Base-by-base conservation (phyloP, 30 jellyfish, hydroid and myxozoan genomes). In the Hydractinia echinata region DNA sequence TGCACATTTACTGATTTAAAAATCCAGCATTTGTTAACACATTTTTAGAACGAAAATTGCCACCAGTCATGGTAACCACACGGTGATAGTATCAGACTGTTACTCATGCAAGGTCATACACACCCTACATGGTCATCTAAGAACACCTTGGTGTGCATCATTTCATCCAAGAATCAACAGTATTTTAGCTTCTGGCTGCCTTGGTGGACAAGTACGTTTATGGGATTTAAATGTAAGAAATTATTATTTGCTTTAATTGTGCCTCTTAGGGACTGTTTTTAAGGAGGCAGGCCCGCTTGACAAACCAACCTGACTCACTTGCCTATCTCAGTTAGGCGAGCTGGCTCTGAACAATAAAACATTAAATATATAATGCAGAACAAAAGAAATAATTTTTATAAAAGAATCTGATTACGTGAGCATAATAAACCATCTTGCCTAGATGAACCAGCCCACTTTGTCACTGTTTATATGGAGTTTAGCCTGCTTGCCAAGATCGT, bases 151-250 rank as follows among this genome's bases (percentile, higher is more conserved):
- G 97, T 81, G 88, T 66, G 55, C 83, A 7, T 16, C 82, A 18
- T 91, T 87, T 66, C 96, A 91, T 61, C 97, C 98, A 11, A 51
- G 49, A 70, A 79, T 53, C 73, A 79, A 84, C 85, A 77, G 72
- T 53, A 81, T 92, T 6, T 30, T 92, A 18, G 98, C 98, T 11
- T 86, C 98, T 21, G 98, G 98, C 44, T 92, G 96, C 39, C 74
- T 92, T 62, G 91, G 95, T 61, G 96, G 98, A 15, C 95, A 92
- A 84, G 90, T 92, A n/a, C 84, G 90, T 51, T 72, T 92, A 68
- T 92, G 98, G 98, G 92, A 92, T 84, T 76, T 92, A 73, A 73
- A 79, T 60, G 98, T 92, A 70, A 78, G 88, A 61, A 54, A 7
- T 50, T 49, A 39, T 39, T 5, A 48, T 14, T 60, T 60, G 19